Conservation (phyloP, 2,113 vertebrate genomes). For the Takifugu flavidus region DNA sequence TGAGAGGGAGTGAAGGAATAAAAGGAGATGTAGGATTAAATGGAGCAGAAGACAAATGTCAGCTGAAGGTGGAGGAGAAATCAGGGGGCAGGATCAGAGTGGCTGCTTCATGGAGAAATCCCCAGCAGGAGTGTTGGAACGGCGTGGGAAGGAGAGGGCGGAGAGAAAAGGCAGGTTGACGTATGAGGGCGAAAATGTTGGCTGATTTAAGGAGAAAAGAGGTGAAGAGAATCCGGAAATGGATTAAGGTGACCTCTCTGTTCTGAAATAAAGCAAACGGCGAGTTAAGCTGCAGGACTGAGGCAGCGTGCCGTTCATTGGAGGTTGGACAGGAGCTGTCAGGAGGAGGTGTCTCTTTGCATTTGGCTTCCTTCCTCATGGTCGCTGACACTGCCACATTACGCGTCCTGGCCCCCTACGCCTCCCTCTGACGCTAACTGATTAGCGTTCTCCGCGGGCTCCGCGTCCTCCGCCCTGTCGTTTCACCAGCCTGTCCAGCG, state of each 20-base stretch:
- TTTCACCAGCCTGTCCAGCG: conserved; percentile 16
- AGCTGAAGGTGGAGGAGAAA: neutral
- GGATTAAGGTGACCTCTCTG: too few relatives aligned
- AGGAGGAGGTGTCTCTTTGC: conserved; percentile 9
- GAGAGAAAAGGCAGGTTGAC: neutral
- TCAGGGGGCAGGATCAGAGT: neutral
- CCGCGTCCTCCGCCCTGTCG: conserved; percentile 5
- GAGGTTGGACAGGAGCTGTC: neutral
- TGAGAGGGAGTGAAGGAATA: conserved; percentile 14
- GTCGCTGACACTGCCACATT: conserved; percentile 17
- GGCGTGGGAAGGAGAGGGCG: neutral
- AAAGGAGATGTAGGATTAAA: conserved; percentile 6
- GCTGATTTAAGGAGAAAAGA: neutral
- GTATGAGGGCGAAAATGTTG: neutral
- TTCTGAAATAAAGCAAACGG: too few relatives aligned
- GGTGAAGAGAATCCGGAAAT: neutral
- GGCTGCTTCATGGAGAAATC: neutral
- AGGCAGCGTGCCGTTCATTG: too few relatives aligned
- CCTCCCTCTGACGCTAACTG: conserved; percentile 38
- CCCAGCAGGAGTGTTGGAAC: neutral
- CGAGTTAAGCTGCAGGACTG: too few relatives aligned
- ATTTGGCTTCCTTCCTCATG: conserved; percentile 13
- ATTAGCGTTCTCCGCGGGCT: conserved; percentile 30
- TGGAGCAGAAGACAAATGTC: neutral
- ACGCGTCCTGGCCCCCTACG: conserved; percentile 30